Evolutionary conservation across 2,888 invertebrate genomes (phyloP), one percentile per base, ranked within the genome.

Genomic region (Eulithis prunata): DNA sequence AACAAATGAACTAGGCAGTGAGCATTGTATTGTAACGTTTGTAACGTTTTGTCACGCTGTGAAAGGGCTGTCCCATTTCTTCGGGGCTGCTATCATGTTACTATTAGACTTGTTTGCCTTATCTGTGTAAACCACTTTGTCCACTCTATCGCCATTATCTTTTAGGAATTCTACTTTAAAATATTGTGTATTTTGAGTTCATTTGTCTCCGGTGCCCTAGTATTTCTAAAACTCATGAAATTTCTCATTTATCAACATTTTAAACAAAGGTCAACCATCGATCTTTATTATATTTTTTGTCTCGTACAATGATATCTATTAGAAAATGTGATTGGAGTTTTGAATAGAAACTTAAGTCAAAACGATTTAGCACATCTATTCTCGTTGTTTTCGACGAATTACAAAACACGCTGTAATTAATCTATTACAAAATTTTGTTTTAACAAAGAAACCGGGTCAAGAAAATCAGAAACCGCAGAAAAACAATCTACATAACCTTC

Each of bases 381-480:
- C 51, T 54, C 51, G 65, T 46, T 51, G 56, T 46, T 61, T 74
- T 70, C 70, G 49, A 36, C 59, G 72, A 83, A 86, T 80, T 80
- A 82, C 83, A 77, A 84, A 72, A 72, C 62, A 68, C 76, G 69
- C 75, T 75, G 81, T 84, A 89, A 89, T 89, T 88, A 87, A 87
- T 87, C 85, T 85, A 81, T 85, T 84, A 83, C 86, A 82, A 82
- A 78, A 81, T 83, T 83, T 86, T 84, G 85, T 86, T 89, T 88
- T 79, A 83, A 85, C 83, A 76, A 78, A 78, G 82, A 83, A 91
- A 89, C 83, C 83, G 81, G 91, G 90, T 90, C 91, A 90, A 85
- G 90, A 90, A 88, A 90, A 89, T 86, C 77, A 82, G 62, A 87
- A 88, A 87, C 84, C 86, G 82, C 85, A 83, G 77, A 85, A 85